Evolutionary conservation across 2,113 vertebrate species (phyloP).

Genomic region (Cottus gobio): DNA sequence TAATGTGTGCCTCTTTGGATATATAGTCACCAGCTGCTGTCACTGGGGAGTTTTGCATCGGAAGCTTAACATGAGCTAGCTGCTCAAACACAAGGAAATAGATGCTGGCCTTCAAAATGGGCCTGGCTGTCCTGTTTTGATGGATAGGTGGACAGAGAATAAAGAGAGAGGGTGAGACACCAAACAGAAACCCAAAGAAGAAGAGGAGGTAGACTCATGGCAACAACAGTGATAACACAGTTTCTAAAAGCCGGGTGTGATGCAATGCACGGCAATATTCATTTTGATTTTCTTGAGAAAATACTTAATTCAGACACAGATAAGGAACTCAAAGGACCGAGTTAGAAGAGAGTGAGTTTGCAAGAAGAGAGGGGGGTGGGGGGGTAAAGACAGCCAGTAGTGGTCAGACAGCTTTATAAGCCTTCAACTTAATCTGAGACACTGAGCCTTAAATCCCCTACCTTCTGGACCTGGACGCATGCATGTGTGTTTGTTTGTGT

Average conservation of each 20-base stretch:
- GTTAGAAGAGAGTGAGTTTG: background rate
- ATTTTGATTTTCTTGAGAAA: background rate
- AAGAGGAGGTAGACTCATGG: background rate
- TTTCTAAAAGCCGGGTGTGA: background rate
- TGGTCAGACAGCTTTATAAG: constrained; percentile 54
- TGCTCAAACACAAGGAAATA: constrained; percentile 2
- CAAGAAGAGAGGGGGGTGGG: background rate
- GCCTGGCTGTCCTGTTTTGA: background rate
- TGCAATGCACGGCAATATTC: background rate
- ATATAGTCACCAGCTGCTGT: background rate
- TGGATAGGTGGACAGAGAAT: background rate
- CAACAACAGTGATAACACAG: background rate
- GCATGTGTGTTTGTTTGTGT: constrained; percentile 25
- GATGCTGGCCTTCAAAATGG: background rate
- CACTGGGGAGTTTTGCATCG: background rate
- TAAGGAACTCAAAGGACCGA: background rate
- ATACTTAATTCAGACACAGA: background rate
- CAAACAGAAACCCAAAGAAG: background rate
- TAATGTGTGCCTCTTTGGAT: background rate
- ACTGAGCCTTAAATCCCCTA: constrained; percentile 65
- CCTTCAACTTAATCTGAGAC: constrained; percentile 66
- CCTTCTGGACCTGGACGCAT: constrained; percentile 48
- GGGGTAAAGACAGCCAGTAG: constrained; percentile 9
- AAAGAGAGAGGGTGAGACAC: background rate
- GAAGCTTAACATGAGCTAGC: constrained; percentile 8